These are phyloP conservation scores for Drosophila grimshawi DNA, from an alignment of 1,140 invertebrate species.

Conservation along the genomic window DNA sequence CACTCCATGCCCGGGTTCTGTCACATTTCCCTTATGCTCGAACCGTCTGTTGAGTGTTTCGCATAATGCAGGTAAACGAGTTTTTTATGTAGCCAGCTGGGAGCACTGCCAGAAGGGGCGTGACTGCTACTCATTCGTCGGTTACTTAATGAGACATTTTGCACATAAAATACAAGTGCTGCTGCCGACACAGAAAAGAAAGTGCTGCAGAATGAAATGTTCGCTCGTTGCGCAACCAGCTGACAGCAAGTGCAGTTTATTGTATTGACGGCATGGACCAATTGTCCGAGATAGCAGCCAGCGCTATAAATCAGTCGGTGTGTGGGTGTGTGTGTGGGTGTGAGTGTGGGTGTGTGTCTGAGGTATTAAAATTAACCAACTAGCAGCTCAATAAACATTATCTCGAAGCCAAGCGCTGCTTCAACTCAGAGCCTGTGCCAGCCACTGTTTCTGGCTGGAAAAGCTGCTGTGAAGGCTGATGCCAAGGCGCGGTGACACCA, in stretches of 20 bases:
- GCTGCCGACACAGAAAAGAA: conserved; percentile 21
- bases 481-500: conserved; percentile 76
- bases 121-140: conserved; percentile 31
- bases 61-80: conserved; percentile 81
- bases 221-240: neutral
- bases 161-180: conserved; percentile 54
- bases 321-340: no score
- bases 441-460: conserved; percentile 9
- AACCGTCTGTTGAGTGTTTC: conserved; percentile 78
- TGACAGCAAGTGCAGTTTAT: conserved; percentile 73
- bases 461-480: conserved; percentile 3
- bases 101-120: neutral
- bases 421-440: conserved; percentile 21
- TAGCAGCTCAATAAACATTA: conserved; percentile 81
- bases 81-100: conserved; percentile 68
- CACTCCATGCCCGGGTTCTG: conserved; percentile 34
- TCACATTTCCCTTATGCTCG: conserved; percentile 78
- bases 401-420: conserved; percentile 40
- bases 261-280: conserved; percentile 66
- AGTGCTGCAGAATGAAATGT: neutral
- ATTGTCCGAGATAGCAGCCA: conserved; percentile 50
- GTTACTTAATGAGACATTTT: conserved; percentile 70
- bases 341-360: conserved; percentile 30
- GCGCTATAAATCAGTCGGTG: conserved; percentile 66
- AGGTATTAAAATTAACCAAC: conserved; percentile 79